Percentiles rank a stretch among this genome's conserved stretches.
phyloP scores from a whole-genome alignment of 2,113 vertebrate species.

The Bungarus multicinctus region DNA sequence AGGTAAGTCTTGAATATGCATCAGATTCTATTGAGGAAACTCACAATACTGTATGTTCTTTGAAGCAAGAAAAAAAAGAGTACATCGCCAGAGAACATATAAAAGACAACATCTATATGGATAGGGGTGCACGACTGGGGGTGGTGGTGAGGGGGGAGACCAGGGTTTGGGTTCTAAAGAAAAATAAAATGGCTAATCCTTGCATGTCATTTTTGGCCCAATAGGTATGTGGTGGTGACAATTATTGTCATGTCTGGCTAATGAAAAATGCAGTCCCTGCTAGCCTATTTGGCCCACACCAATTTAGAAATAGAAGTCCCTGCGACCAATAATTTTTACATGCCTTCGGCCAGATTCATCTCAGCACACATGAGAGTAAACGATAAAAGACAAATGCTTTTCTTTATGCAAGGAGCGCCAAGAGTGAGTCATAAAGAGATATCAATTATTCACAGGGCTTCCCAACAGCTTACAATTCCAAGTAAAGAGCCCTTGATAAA shows the following conservation, averaged over 20 bases:
- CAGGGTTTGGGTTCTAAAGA: background rate
- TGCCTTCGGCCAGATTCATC: constrained; percentile 41
- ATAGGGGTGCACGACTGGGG: background rate
- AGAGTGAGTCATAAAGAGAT: constrained; percentile 62
- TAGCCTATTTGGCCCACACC: constrained; percentile 41
- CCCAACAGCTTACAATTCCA: constrained; percentile 57
- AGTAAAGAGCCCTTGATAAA: background rate
- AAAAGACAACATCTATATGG: background rate
- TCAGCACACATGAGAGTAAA: constrained; percentile 52
- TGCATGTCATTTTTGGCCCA: constrained; percentile 33
- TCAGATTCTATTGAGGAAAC: background rate
- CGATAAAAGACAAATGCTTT: constrained; percentile 57
- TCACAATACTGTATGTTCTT: constrained; percentile 1
- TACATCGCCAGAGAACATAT: background rate
- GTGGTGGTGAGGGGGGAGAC: background rate
- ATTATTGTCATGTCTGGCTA: constrained; percentile 41
- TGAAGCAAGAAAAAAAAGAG: constrained; percentile 26
- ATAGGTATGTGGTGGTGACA: constrained; percentile 3
- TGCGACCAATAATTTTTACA: constrained; percentile 50
- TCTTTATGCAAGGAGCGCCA: constrained; percentile 64
- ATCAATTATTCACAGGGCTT: constrained; percentile 70
- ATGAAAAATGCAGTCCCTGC: constrained; percentile 58
- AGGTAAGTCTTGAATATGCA: constrained; percentile 40
- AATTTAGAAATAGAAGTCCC: constrained; percentile 36
- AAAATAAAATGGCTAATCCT: constrained; percentile 26